Conservation (phyloP, 2,888 invertebrate species). For the Pachydiplax longipennis region DNA sequence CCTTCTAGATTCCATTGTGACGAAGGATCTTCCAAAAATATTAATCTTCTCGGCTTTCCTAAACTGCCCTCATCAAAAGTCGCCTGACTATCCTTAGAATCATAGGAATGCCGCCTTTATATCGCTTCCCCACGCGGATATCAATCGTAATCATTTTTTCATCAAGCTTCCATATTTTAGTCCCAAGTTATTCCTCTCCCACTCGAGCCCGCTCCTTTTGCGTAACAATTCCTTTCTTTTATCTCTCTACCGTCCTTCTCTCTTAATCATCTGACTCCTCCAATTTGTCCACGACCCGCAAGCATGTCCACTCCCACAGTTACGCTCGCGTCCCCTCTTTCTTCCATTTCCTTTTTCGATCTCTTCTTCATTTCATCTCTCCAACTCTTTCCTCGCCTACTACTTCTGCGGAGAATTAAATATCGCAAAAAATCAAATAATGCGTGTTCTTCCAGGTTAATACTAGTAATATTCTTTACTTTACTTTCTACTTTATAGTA, state of each 20-base stretch:
- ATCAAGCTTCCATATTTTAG: neutral
- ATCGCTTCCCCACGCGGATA: neutral
- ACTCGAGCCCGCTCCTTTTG: neutral
- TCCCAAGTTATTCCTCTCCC: neutral
- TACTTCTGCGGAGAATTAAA: neutral
- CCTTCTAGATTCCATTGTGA: neutral
- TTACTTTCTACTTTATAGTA: too few relatives aligned
- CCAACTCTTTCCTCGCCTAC: neutral
- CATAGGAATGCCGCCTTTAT: neutral
- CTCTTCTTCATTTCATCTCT: neutral
- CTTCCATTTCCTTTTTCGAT: neutral
- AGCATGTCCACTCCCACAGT: conserved; percentile 12
- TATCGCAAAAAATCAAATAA: too few relatives aligned
- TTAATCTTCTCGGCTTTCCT: neutral
- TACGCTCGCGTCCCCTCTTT: neutral
- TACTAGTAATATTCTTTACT: too few relatives aligned
- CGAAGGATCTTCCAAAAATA: neutral
- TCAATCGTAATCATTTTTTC: conserved; percentile 29
- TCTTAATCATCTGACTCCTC: conserved; percentile 16
- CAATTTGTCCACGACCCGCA: conserved; percentile 37
- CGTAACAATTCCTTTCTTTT: neutral
- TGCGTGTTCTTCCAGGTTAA: too few relatives aligned
- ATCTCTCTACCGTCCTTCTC: neutral
- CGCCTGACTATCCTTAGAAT: neutral
- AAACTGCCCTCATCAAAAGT: neutral